Evolutionary conservation across 1,140 invertebrate genomes (phyloP).

Genomic region (Bathynomus jamesi): DNA sequence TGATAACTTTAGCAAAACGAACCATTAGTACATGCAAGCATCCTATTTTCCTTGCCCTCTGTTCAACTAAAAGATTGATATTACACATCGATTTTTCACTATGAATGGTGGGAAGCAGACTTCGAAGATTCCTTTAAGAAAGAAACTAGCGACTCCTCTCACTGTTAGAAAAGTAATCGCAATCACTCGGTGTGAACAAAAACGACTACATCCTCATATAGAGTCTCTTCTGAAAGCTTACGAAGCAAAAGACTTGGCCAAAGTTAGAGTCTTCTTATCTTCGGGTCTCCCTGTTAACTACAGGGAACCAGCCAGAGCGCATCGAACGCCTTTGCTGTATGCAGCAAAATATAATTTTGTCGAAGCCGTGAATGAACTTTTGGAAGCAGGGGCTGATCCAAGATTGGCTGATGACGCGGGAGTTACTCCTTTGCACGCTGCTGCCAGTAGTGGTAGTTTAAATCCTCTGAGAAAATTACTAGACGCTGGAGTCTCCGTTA

Average conservation of each 20-base stretch:
- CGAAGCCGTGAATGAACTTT: conserved; percentile 57
- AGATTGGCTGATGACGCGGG: conserved; percentile 58
- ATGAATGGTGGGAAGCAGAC: too few species aligned
- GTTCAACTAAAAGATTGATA: too few species aligned
- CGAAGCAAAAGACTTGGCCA: conserved; percentile 10
- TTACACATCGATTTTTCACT: too few species aligned
- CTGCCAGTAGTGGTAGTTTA: conserved; percentile 64
- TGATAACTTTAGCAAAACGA: too few species aligned
- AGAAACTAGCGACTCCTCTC: too few species aligned
- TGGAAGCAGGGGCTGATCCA: conserved; percentile 65
- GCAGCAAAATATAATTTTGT: conserved; percentile 64
- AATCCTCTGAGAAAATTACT: conserved; percentile 63
- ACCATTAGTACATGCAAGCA: too few species aligned
- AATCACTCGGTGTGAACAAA: too few species aligned
- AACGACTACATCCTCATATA: conserved; percentile 18
- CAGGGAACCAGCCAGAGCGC: conserved; percentile 16
- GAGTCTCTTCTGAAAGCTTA: conserved; percentile 11
- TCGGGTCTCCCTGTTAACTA: conserved; percentile 17
- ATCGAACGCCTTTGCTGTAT: conserved; percentile 64
- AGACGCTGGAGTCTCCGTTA: conserved; percentile 58
- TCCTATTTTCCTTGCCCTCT: too few species aligned
- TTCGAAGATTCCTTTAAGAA: too few species aligned
- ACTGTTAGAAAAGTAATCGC: too few species aligned
- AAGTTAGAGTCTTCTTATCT: conserved; percentile 4
- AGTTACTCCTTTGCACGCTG: conserved; percentile 63